phyloP scores from a whole-genome alignment of 2,888 invertebrate species.

The Priapulus caudatus region DNA sequence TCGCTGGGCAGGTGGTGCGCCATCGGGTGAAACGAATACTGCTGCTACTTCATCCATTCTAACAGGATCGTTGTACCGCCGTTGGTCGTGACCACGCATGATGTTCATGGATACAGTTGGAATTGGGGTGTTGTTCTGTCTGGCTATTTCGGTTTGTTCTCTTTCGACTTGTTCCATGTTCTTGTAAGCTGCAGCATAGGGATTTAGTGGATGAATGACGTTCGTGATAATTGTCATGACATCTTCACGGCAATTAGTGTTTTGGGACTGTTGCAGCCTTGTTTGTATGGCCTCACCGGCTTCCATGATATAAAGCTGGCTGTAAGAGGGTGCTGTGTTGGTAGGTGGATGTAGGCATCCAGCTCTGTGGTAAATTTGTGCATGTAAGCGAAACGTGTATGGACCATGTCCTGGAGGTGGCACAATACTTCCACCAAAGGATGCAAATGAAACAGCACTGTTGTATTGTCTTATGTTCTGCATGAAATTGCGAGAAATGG shows the following conservation, averaged over 20 bases:
- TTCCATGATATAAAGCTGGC: slow-evolving; percentile 20
- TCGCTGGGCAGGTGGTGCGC: slow-evolving; percentile 20
- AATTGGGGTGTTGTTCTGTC: too few relatives aligned
- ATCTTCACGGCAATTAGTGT: slow-evolving; percentile 7
- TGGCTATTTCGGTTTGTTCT: too few relatives aligned
- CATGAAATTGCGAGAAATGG: too few relatives aligned
- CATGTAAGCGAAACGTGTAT: slow-evolving; percentile 19
- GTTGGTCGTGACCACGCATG: too few relatives aligned
- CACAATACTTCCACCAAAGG: too few relatives aligned
- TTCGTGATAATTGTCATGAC: slow-evolving; percentile 13
- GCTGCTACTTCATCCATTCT: slow-evolving; percentile 12
- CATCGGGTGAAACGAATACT: slow-evolving; percentile 18
- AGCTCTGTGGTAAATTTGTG: slow-evolving; percentile 22
- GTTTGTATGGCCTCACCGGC: slow-evolving; percentile 13
- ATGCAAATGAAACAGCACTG: slow-evolving; percentile 21
- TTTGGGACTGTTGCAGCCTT: slow-evolving; percentile 11
- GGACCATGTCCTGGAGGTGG: slow-evolving; percentile 12
- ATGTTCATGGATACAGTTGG: too few relatives aligned
- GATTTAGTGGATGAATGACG: slow-evolving; percentile 13
- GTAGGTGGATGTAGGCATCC: slow-evolving; percentile 13
- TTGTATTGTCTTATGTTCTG: slow-evolving; percentile 19
- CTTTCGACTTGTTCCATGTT: slow-evolving; percentile 21
- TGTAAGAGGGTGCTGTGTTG: slow-evolving; percentile 11
- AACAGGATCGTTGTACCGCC: too few relatives aligned
- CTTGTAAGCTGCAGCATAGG: slow-evolving; percentile 19